Conservation (phyloP, 1,140 invertebrate species). For the Teleogryllus occipitalis region DNA sequence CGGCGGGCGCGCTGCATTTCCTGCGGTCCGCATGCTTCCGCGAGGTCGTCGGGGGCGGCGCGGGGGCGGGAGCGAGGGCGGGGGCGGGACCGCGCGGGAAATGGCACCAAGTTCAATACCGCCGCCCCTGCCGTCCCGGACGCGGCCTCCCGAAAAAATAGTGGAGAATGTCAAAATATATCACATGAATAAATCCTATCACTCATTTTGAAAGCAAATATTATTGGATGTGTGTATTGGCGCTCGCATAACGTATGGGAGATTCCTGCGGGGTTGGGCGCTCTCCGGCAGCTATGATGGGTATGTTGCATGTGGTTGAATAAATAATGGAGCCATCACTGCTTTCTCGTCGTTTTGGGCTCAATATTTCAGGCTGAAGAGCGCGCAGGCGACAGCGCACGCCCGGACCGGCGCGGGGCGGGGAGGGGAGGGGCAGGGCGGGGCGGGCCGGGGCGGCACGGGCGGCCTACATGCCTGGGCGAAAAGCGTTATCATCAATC, state of each 20-base stretch:
- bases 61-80: too few relatives aligned
- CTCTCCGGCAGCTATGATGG: too few relatives aligned
- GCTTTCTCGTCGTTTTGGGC: constrained; percentile 11
- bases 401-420: neutral
- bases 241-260: constrained; percentile 6
- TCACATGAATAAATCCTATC: constrained; percentile 12
- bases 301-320: constrained; percentile 15
- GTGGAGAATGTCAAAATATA: constrained; percentile 1
- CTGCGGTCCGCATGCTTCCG: too few relatives aligned
- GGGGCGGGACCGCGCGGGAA: too few relatives aligned
- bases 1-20: too few relatives aligned
- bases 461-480: constrained; percentile 12
- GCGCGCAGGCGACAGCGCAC: neutral
- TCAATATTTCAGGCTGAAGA: constrained; percentile 13
- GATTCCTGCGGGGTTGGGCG: neutral
- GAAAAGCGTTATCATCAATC: constrained; percentile 22
- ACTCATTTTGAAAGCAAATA: constrained; percentile 16
- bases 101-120: too few relatives aligned
- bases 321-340: constrained; percentile 19
- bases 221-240: constrained; percentile 14
- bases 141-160: too few relatives aligned
- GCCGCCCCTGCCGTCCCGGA: too few relatives aligned
- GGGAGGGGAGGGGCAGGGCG: too few relatives aligned
- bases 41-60: too few relatives aligned
- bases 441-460: too few relatives aligned